Evolutionary conservation across 1,140 invertebrate species (phyloP), one percentile per base, ranked within the genome.

Genomic region (Tetragonula clypearis): DNA sequence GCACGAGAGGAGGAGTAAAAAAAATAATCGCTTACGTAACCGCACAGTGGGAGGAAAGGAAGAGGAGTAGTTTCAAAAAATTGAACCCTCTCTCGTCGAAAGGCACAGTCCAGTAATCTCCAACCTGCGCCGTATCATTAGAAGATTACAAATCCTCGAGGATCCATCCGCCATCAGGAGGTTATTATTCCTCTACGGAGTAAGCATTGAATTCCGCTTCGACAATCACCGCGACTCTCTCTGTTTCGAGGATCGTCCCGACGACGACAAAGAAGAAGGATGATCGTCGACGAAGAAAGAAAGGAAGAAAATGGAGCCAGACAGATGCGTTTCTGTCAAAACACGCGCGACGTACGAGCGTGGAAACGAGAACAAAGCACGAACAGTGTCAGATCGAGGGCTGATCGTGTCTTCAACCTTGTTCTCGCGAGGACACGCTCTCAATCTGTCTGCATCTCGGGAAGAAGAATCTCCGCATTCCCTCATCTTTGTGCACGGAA

Each of bases 121-220:
- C 79, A 84, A 92, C 86, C 90, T 87, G 90, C 85, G 84, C 80
- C 87, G 79, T 91, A 90, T 93, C 87, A 92, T 92, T 92, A 93
- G 87, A 82, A 87, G 85, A 92, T 91, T 90, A 91, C 72, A 84
- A 77, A 85, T 82, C 82, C 74, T 88, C 85, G 53, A 69, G 49
- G 55, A 60, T 41, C 74, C 19, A 4, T 26, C 15, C 49, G 53
- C 23, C 35, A 71, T 62, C 23, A 8, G 62, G 71, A 8, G 62
- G 71, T 58, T 65, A 65, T 69, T 78, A 71, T 21, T 62, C 60
- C 35, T 77, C 77, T n/a, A 85, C 14, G 19, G 17, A n/a, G 30
- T 30, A 30, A 30, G 53, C 26, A 79, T 71, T 41, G 58, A 41
- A 49, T 78, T 69, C 69, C 30, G n/a, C 35, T 35, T 65, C 30